Base-by-base conservation (phyloP, 92 coral and sea anemone genomes). In the Anthopleura xanthogrammica region DNA sequence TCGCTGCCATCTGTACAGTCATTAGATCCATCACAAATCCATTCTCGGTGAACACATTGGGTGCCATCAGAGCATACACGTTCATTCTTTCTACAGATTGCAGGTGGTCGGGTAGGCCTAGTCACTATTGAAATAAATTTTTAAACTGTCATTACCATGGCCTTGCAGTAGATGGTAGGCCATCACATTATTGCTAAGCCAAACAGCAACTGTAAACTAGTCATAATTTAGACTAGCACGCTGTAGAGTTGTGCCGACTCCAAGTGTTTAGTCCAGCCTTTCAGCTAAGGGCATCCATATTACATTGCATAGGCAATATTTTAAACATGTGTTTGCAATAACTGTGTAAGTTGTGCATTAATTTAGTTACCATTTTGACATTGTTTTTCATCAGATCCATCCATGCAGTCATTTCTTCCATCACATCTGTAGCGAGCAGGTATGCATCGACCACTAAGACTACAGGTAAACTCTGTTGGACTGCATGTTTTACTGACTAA, bases 1-100 rank as follows among this genome's bases (percentile, higher is more conserved):
- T 92, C 96, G 39, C 93, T 90, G 41, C 93, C 93, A 88, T 92
- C 96, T 0, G 12, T 73, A 72, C 96, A 92, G 80, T 92, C 96
- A 10, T 76, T 70, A 8, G 84, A 77, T 16, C 89, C 86, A 60
- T 92, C 96, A 85, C 96, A 92, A 17, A 87, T 86, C 96, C 96
- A 92, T 50, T 78, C 23, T 36, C 85, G 74, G 84, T 84, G 91
- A 43, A 90, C 62, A 76, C 96, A 92, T 4, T 48, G 72, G 23
- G 87, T 84, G 70, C 83, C 86, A 42, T 92, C 92, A 48, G 85
- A 80, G 79, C 96, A 92, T 80, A 77, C 74, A 19, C 85, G 80
- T 71, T 87, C 90, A 78, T 81, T 84, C 64, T 60, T 82, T 19
- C 85, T 76, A 39, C 96, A 92, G 39, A 71, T 68, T n/a, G 75